Conservation (phyloP, 2,888 invertebrate genomes). For the Aproaerema taeniolella region DNA sequence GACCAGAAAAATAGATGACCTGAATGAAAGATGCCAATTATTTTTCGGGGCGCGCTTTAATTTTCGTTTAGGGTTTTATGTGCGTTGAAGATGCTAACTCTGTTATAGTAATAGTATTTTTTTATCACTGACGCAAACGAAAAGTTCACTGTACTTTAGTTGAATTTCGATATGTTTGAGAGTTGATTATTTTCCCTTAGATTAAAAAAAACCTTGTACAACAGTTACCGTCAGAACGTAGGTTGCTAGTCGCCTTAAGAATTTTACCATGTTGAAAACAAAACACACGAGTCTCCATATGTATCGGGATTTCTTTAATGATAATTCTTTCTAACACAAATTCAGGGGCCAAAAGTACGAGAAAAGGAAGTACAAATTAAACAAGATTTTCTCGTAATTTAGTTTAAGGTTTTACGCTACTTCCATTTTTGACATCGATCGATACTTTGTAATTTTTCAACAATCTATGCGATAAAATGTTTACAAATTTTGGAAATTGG, state of each 20-base stretch:
- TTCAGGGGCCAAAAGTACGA: constrained; percentile 69
- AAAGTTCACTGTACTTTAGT: neutral
- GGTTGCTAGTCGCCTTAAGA: constrained; percentile 10
- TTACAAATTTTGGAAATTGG: no score
- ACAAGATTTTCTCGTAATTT: constrained; percentile 57
- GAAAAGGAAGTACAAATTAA: constrained; percentile 67
- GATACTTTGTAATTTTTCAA: constrained; percentile 14
- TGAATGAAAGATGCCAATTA: no score
- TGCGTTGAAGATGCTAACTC: constrained; percentile 28
- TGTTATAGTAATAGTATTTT: constrained; percentile 18
- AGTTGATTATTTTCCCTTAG: neutral
- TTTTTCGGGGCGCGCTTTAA: no score
- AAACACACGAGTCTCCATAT: no score
- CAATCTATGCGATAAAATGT: no score
- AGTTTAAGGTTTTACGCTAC: constrained; percentile 50
- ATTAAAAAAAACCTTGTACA: neutral
- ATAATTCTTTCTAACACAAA: constrained; percentile 45
- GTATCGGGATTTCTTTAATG: no score
- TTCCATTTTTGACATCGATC: constrained; percentile 32
- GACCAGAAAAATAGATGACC: no score
- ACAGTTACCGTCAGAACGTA: constrained; percentile 10
- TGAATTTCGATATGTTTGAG: neutral
- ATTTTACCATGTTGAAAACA: neutral
- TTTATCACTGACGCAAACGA: neutral
- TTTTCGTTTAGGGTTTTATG: constrained; percentile 37